A percentile compares a stretch with the other conserved stretches of the same genome.
These are phyloP conservation scores for Anthoscopus minutus DNA, from an alignment of 2,113 vertebrate species.

Conservation along the genomic window DNA sequence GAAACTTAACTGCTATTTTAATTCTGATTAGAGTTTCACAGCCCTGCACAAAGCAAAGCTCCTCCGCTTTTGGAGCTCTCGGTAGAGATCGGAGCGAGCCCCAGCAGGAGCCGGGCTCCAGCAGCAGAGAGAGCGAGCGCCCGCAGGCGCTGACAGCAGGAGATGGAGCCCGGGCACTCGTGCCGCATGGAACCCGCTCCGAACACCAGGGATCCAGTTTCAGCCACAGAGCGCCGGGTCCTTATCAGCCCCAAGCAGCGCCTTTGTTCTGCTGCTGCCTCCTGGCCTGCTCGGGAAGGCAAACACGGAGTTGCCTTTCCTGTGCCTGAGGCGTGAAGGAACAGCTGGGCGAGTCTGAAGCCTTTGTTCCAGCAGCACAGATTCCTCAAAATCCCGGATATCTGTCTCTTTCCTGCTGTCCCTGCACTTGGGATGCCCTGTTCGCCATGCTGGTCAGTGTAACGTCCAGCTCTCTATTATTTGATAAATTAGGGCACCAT, in stretches of 20 bases:
- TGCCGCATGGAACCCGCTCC: neutral
- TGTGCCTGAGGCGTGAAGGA: neutral
- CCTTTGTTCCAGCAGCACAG: neutral
- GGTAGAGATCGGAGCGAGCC: neutral
- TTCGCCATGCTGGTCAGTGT: neutral
- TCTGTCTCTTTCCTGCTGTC: neutral
- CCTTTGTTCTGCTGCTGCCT: slow-evolving; percentile 13
- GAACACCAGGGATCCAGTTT: slow-evolving; percentile 9
- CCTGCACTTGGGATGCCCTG: neutral
- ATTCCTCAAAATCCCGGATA: neutral
- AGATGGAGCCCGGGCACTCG: neutral
- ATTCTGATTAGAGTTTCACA: neutral
- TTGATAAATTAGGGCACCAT: no score
- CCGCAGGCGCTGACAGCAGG: neutral
- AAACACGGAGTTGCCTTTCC: neutral
- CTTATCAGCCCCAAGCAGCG: slow-evolving; percentile 3
- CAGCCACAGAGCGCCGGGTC: neutral
- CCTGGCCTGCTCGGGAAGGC: neutral
- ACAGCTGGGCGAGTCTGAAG: neutral
- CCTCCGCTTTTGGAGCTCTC: neutral
- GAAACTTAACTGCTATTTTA: neutral
- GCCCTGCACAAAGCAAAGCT: neutral
- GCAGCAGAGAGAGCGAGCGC: neutral
- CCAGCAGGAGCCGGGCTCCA: neutral
- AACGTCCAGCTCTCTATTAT: neutral